A percentile compares a stretch with the other conserved stretches of the same genome.
Conservation (phyloP, 2,888 invertebrate genomes). For the Alviniconcha strummeri region DNA sequence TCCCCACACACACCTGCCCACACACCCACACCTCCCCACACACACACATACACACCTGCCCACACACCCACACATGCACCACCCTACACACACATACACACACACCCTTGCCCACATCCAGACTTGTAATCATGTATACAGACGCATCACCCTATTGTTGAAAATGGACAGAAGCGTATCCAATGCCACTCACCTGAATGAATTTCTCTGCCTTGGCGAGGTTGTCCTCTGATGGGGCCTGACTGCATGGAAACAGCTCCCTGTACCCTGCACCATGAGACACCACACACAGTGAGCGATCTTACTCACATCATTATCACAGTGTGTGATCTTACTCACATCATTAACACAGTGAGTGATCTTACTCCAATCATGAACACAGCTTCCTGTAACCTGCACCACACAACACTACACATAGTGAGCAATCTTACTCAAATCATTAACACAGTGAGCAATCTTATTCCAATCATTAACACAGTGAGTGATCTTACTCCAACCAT, state of each 20-base stretch:
- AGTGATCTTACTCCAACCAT: no score
- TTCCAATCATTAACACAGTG: no score
- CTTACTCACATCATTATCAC: no score
- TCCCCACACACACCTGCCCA: background rate
- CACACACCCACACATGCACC: background rate
- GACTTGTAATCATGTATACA: no score
- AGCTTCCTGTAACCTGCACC: slow-evolving; percentile 62
- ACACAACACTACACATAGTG: no score
- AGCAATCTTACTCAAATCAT: no score
- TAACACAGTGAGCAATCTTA: no score
- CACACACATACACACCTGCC: background rate
- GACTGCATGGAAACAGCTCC: slow-evolving; percentile 64
- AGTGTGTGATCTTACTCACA: no score
- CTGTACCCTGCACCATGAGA: slow-evolving; percentile 53
- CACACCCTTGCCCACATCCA: no score
- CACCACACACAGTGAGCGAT: background rate
- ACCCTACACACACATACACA: background rate
- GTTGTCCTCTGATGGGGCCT: slow-evolving; percentile 47
- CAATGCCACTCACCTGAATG: slow-evolving; percentile 48
- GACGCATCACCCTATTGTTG: no score
- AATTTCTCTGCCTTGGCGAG: slow-evolving; percentile 55
- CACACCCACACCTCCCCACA: background rate
- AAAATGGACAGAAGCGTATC: no score
- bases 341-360: no score
- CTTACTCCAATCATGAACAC: slow-evolving; percentile 29